These are phyloP conservation scores for Corythoichthys intestinalis DNA, from an alignment of 2,113 vertebrate species.

Conservation along the genomic window DNA sequence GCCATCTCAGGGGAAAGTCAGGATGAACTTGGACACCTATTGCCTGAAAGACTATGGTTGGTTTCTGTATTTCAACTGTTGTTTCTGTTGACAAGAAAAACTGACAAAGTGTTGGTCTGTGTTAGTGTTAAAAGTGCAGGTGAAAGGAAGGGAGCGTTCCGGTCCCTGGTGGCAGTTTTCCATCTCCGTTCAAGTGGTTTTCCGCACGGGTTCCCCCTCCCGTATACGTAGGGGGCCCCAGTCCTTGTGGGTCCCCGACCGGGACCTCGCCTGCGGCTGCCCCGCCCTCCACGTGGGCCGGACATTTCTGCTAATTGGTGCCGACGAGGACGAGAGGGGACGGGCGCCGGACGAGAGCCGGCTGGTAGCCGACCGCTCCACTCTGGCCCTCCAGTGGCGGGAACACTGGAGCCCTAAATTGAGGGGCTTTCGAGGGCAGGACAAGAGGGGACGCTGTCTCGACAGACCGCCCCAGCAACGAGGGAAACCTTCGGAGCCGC, in stretches of 20 bases:
- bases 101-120: constrained; percentile 1
- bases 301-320: constrained; percentile 75
- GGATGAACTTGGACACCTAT: constrained; percentile 82
- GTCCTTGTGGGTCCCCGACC: constrained; percentile 81
- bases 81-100: neutral
- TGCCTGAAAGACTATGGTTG: constrained; percentile 85
- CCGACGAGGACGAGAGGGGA: constrained; percentile 63
- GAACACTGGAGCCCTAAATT: constrained; percentile 83
- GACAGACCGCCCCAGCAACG: constrained; percentile 20
- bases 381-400: constrained; percentile 83
- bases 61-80: constrained; percentile 13
- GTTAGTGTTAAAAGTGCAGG: constrained; percentile 78
- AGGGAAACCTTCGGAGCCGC: constrained; percentile 21
- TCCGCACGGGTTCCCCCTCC: constrained; percentile 64
- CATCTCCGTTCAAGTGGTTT: constrained; percentile 75
- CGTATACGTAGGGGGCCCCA: constrained; percentile 72
- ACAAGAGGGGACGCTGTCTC: constrained; percentile 77
- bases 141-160: constrained; percentile 73
- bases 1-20: constrained; percentile 75
- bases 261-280: constrained; percentile 81
- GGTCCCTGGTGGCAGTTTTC: constrained; percentile 83
- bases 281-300: constrained; percentile 74
- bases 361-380: constrained; percentile 79
- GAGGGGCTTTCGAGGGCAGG: constrained; percentile 79
- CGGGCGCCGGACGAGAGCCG: constrained; percentile 74